A percentile compares a stretch with the other conserved stretches of the same genome.
These are phyloP conservation scores for Tetragonula clypearis DNA, from an alignment of 1,140 invertebrate genomes.

Conservation along the genomic window DNA sequence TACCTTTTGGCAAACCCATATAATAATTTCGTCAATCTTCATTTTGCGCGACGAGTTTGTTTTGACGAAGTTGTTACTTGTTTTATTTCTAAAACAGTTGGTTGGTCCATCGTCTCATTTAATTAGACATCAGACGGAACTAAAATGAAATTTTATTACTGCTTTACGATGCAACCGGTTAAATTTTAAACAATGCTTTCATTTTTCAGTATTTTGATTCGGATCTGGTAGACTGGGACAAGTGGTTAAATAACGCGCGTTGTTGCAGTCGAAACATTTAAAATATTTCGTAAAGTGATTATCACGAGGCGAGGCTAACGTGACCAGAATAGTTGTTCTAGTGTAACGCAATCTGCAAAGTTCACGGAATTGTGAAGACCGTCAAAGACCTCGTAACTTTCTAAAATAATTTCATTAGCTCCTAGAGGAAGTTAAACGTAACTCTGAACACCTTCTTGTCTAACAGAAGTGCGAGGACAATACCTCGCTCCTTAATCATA, in stretches of 20 bases:
- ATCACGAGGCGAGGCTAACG: not conserved
- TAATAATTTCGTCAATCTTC: not conserved
- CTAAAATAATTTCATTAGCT: constrained; percentile 15
- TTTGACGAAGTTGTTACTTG: not conserved
- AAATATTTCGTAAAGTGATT: not conserved
- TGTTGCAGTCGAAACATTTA: not conserved
- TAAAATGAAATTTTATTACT: no score
- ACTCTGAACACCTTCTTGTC: not conserved
- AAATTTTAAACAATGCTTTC: not conserved
- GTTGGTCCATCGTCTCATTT: not conserved
- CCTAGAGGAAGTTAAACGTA: not conserved
- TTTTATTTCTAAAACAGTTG: not conserved
- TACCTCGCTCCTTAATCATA: not conserved
- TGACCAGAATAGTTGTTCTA: constrained; percentile 9
- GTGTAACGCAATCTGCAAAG: constrained; percentile 16
- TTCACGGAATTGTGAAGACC: not conserved
- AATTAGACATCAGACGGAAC: no score
- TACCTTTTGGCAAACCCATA: no score
- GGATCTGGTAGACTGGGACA: no score
- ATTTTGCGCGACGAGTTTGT: not conserved
- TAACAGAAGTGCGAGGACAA: no score
- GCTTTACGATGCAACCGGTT: no score
- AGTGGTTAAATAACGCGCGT: not conserved
- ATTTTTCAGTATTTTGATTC: not conserved
- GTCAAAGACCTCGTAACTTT: constrained; percentile 17